Percentiles rank a stretch among this genome's conserved stretches.
These are phyloP conservation scores for Ageneiosus marmoratus DNA, from an alignment of 2,113 vertebrate genomes.

Conservation along the genomic window DNA sequence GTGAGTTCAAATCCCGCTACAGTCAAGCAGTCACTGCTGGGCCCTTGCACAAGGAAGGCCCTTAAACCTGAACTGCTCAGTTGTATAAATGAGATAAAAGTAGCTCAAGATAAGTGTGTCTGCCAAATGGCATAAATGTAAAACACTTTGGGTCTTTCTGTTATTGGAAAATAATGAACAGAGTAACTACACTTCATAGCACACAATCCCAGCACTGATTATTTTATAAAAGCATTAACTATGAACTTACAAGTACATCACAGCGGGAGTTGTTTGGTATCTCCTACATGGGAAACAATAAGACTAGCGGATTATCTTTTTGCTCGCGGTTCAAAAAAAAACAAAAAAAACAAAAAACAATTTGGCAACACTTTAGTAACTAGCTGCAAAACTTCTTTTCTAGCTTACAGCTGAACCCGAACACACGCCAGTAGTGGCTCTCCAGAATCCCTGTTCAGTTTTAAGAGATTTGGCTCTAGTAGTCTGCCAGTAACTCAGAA, in stretches of 20 bases:
- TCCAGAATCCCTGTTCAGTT: constrained; percentile 6
- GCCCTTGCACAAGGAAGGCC: no score
- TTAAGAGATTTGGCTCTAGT: constrained; percentile 5
- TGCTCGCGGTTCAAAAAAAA: background rate
- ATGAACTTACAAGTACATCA: background rate
- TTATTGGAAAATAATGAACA: background rate
- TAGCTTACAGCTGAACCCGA: background rate
- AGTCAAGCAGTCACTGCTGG: no score
- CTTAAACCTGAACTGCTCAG: background rate
- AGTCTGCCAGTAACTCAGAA: background rate
- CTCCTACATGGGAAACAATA: background rate
- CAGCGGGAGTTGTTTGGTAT: background rate
- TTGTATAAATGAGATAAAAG: background rate
- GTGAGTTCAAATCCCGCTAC: no score
- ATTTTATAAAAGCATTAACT: background rate
- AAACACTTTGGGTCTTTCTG: background rate
- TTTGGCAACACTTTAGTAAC: background rate
- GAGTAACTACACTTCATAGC: background rate
- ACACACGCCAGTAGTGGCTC: background rate
- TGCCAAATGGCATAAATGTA: no score
- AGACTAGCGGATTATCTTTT: background rate
- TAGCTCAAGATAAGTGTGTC: no score
- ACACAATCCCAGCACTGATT: background rate
- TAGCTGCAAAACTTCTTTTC: background rate
- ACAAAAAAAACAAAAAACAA: no score